A percentile compares a stretch with the other conserved stretches of the same genome.
These are phyloP conservation scores for Pandemis cinnamomeana DNA, from an alignment of 2,888 invertebrate genomes.

Conservation along the genomic window DNA sequence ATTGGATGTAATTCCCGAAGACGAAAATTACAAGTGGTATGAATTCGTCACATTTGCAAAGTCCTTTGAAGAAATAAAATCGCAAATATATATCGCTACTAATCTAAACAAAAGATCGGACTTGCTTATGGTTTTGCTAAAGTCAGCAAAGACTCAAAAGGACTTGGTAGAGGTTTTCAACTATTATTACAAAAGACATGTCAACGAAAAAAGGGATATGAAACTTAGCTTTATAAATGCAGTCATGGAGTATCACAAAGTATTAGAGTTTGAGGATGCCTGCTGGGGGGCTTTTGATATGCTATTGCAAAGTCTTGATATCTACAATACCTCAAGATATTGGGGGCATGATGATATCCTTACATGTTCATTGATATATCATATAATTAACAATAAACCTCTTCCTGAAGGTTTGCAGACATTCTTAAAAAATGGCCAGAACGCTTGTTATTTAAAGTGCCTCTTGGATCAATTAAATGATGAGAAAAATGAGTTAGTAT, in stretches of 20 bases:
- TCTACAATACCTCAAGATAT: constrained; percentile 50
- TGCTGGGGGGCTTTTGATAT: constrained; percentile 64
- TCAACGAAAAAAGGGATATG: constrained; percentile 54
- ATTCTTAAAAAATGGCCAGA: not conserved
- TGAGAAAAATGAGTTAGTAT: constrained; percentile 48
- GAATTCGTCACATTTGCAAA: constrained; percentile 60
- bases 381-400: constrained; percentile 54
- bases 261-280: constrained; percentile 57
- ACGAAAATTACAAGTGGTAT: constrained; percentile 61
- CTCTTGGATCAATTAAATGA: constrained; percentile 43
- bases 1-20: constrained; percentile 54
- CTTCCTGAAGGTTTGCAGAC: constrained; percentile 49
- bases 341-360: constrained; percentile 48
- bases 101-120: constrained; percentile 51
- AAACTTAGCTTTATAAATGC: constrained; percentile 57
- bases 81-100: constrained; percentile 51
- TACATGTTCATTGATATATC: constrained; percentile 54
- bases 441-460: not conserved
- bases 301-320: constrained; percentile 57
- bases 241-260: constrained; percentile 52
- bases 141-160: constrained; percentile 54
- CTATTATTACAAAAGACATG: constrained; percentile 64
- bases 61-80: constrained; percentile 59
- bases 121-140: constrained; percentile 54
- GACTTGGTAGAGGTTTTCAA: constrained; percentile 57